Evolutionary conservation across 2,797 vertebrate species (phyloP).

Genomic region (Pangasius sanitwongsei): DNA sequence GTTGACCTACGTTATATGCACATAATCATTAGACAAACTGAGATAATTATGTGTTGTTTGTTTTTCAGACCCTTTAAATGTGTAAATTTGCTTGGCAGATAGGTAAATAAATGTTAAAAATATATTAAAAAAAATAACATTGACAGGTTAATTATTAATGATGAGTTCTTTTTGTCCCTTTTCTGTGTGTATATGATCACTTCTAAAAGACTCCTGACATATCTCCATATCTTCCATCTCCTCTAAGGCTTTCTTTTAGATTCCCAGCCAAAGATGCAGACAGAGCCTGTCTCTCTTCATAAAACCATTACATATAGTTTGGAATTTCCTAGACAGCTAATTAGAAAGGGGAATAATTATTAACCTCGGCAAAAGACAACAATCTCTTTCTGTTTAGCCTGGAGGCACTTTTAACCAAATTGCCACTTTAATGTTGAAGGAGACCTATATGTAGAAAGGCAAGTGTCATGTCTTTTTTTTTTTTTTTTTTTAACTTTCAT

Average conservation of each 20-base stretch:
- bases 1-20: background rate
- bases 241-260: conserved; percentile 8
- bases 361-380: conserved; percentile 64
- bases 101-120: background rate
- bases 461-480: conserved; percentile 8
- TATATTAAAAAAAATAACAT: background rate
- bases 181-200: background rate
- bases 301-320: conserved; percentile 54
- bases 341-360: conserved; percentile 70
- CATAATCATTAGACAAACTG: background rate
- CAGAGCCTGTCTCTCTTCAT: background rate
- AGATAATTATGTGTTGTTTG: conserved; percentile 3
- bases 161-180: background rate
- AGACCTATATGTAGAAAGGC: background rate
- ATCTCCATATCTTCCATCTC: background rate
- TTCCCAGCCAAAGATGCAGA: conserved; percentile 13
- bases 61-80: background rate
- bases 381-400: conserved; percentile 49
- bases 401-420: conserved; percentile 37
- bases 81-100: background rate
- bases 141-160: conserved; percentile 14
- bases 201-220: background rate
- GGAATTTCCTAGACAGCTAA: conserved; percentile 64
- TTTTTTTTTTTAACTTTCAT: background rate
- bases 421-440: conserved; percentile 27